These are phyloP conservation scores for Podilymbus podiceps DNA, from an alignment of 2,113 vertebrate species.

Conservation along the genomic window DNA sequence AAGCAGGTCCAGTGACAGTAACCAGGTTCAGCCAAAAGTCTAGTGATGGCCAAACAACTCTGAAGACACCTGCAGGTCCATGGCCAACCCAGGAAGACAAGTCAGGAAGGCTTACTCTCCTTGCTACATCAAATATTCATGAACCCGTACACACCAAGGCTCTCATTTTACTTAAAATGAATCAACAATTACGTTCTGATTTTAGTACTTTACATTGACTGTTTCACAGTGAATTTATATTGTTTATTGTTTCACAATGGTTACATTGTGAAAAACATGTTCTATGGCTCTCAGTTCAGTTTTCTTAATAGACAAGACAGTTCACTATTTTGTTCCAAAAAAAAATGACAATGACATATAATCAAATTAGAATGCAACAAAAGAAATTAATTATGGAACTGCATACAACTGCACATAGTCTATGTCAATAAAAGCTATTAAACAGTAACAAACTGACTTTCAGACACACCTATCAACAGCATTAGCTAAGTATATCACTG, in stretches of 20 bases:
- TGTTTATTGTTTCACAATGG: background rate
- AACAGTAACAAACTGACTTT: background rate
- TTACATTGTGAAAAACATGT: background rate
- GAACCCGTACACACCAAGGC: fast-evolving
- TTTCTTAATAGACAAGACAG: background rate
- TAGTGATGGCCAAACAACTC: background rate
- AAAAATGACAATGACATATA: background rate
- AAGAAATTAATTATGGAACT: background rate
- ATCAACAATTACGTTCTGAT: background rate
- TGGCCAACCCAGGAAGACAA: background rate
- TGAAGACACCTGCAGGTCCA: background rate
- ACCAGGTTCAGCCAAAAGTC: background rate
- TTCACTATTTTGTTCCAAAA: background rate
- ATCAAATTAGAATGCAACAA: background rate
- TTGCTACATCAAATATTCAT: background rate
- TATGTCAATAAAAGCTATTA: slow-evolving; percentile 22
- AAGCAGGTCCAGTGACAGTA: background rate
- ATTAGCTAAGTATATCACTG: background rate
- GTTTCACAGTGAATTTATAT: background rate
- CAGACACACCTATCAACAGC: background rate
- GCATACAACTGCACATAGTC: background rate
- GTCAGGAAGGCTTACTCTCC: background rate
- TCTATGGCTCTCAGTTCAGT: background rate
- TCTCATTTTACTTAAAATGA: background rate
- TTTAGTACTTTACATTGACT: background rate